These are phyloP conservation scores for Psammodynastes pulverulentus DNA, from an alignment of 2,113 vertebrate species.

Conservation along the genomic window DNA sequence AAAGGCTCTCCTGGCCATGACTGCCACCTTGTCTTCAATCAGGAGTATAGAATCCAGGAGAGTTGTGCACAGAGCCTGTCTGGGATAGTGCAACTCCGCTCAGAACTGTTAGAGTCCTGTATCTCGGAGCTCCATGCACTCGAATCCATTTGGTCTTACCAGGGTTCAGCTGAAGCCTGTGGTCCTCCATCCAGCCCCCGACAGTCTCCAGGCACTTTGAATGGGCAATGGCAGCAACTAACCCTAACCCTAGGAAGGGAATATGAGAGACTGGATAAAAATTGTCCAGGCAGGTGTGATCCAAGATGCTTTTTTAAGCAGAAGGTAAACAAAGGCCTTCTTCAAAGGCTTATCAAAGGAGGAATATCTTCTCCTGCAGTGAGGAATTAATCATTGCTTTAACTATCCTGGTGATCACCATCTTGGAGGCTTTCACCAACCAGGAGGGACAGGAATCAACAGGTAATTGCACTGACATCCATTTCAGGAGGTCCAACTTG, in stretches of 20 bases:
- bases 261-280: not conserved
- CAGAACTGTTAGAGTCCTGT: too few relatives aligned
- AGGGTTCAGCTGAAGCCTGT: too few relatives aligned
- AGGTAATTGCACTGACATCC: not conserved
- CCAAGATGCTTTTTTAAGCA: not conserved
- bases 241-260: not conserved
- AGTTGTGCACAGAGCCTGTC: too few relatives aligned
- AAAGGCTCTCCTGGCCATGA: not conserved
- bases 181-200: too few relatives aligned
- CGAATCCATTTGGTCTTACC: too few relatives aligned
- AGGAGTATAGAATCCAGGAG: too few relatives aligned
- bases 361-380: not conserved
- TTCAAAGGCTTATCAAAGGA: not conserved
- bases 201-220: too few relatives aligned
- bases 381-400: not conserved
- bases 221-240: too few relatives aligned
- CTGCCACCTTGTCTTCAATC: too few relatives aligned
- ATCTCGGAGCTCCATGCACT: too few relatives aligned
- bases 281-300: not conserved
- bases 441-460: not conserved
- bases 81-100: too few relatives aligned
- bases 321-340: not conserved
- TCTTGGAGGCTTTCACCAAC: not conserved
- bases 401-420: not conserved
- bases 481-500: not conserved